Evolutionary conservation across 2,888 invertebrate species (phyloP), one percentile per base, ranked within the genome.

Genomic region (Patella pellucida): DNA sequence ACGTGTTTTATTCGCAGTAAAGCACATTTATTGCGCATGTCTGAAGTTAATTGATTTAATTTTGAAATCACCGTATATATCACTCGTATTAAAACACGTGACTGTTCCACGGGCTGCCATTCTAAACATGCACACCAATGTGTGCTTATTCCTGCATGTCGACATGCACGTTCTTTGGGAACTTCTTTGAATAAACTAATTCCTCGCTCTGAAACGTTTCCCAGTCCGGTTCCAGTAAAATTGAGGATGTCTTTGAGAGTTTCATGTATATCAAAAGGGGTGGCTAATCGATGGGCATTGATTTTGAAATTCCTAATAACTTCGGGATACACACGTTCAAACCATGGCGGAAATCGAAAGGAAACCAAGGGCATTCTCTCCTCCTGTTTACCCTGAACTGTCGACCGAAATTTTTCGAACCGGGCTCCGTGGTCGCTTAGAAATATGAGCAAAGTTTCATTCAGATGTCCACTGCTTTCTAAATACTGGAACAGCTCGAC

Each of bases 91-190:
- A 93, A 93, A 15, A 93, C 87, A 52, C 93, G 92, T 0, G 90
- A 87, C 0, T 91, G 76, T 1, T 93, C 90, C 0, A 96, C 91
- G 73, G 93, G 92, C 79, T 93, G 91, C 97, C 97, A 97, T 19
- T 94, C 93, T 1, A 97, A 92, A 89, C n/a, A n/a, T n/a, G n/a
- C n/a, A n/a, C n/a, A n/a, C n/a, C n/a, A n/a, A n/a, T n/a, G n/a
- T n/a, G n/a, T 98, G 98, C 0, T 96, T 94, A 89, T 98, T 98
- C 97, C 95, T 0, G 97, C 97, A 89, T 96, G 94, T 12, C 94
- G 93, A 89, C 97, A 97, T 14, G 95, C 95, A 50, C 97, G 92
- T 80, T 94, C 93, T 7, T 91, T 87, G 0, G 96, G 95, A 71
- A 90, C 85, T 41, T 82, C 78, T 52, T 79, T 71, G 80, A 90